Percentiles rank a stretch among this genome's conserved stretches.
Conservation (phyloP, 2,888 invertebrate species). For the Poecilus cupreus region DNA sequence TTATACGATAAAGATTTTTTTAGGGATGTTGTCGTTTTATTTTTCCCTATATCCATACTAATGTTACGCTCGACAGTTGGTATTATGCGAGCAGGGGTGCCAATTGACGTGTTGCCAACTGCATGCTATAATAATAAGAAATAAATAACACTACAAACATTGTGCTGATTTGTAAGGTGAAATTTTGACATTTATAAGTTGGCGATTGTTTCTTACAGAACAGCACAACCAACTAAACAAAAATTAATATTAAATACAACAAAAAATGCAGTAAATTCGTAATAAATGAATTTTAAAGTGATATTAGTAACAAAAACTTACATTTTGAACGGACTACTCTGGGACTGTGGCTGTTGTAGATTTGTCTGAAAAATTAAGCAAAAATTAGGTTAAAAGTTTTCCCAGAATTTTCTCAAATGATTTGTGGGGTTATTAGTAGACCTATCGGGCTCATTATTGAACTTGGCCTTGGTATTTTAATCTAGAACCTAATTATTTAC, state of each 20-base stretch:
- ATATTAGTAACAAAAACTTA: conserved; percentile 47
- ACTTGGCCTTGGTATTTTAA: too few relatives aligned
- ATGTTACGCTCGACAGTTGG: conserved; percentile 58
- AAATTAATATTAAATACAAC: conserved; percentile 61
- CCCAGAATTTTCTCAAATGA: too few relatives aligned
- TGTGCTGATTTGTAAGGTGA: neutral
- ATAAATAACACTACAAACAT: conserved; percentile 64
- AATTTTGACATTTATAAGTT: neutral
- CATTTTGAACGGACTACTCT: conserved; percentile 13
- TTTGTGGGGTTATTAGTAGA: too few relatives aligned
- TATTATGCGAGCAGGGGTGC: conserved; percentile 66
- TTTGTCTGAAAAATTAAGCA: neutral
- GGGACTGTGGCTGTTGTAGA: neutral
- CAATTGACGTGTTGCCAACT: conserved; percentile 67
- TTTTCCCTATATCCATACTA: conserved; percentile 57
- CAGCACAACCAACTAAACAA: conserved; percentile 63
- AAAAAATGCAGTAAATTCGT: conserved; percentile 32
- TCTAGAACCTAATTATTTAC: too few relatives aligned
- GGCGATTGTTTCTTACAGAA: conserved; percentile 47
- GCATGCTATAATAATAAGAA: conserved; percentile 71
- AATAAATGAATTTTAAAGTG: neutral
- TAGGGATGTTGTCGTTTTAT: conserved; percentile 53
- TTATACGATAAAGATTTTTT: conserved; percentile 69
- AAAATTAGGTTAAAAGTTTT: neutral
- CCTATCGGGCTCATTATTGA: too few relatives aligned